Percentiles rank a stretch among this genome's conserved stretches.
phyloP scores from a whole-genome alignment of 2,113 vertebrate genomes.

The Pteronura brasiliensis region DNA sequence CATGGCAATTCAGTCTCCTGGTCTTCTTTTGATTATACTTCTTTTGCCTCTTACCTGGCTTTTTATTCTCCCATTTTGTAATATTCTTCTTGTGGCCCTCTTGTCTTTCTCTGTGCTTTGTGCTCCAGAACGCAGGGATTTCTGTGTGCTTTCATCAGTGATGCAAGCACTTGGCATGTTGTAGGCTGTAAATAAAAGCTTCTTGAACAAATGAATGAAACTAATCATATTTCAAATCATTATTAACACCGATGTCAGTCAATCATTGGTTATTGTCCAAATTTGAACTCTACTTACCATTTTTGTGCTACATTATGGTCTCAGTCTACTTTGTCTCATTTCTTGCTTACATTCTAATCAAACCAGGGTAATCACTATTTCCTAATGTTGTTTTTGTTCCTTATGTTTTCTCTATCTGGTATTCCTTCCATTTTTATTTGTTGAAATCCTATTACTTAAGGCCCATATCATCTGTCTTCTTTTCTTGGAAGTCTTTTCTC shows the following conservation, averaged over 20 bases:
- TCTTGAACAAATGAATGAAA: neutral
- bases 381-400: neutral
- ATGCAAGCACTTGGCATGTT: neutral
- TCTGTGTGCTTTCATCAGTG: neutral
- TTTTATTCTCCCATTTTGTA: neutral
- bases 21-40: neutral
- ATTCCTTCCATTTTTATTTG: neutral
- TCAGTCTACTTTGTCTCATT: neutral
- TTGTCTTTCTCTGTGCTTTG: neutral
- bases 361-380: neutral
- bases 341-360: neutral
- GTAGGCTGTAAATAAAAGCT: neutral
- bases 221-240: neutral
- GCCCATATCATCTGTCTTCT: neutral
- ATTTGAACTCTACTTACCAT: neutral
- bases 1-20: neutral
- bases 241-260: neutral
- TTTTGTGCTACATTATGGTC: neutral
- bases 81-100: neutral
- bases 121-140: neutral
- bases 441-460: neutral
- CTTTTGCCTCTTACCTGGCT: neutral
- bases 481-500: conserved; percentile 12
- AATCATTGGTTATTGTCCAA: neutral
- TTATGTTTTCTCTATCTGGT: neutral